Base-by-base conservation (phyloP, 2,113 vertebrate genomes). In the Cyphomyrus discorhynchus region DNA sequence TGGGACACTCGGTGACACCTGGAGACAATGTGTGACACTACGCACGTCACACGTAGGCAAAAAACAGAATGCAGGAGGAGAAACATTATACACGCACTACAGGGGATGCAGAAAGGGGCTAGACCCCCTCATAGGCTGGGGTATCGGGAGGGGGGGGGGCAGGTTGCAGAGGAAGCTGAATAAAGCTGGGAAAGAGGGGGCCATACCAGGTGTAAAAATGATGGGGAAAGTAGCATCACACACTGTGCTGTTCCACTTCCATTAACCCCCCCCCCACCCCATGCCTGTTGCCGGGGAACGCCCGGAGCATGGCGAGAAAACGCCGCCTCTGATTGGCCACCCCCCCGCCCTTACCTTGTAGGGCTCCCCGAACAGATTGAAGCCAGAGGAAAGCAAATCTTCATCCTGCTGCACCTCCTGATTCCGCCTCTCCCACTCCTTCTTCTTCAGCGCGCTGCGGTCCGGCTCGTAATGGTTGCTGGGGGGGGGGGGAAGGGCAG, bases 321-420 rank as follows among this genome's bases (percentile, higher is more conserved):
- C 52, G 83, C 21, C 19, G 66, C 42, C 87, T 86, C 50, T 83
- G 90, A 92, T 89, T 90, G 91, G 89, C 42, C 62, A 88, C 31
- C 88, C 77, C n/a, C 35, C 70, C 84, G 0, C 31, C 27, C 91
- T 94, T 96, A 99, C 98, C 97, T 99, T 99, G 93, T 99, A 99
- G 53, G 98, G 98, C 91, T 99, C 98, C 91, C 98, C 98, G 91
- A 99, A 99, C 93, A 99, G 97, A 95, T 99, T 99, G 96, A 99
- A 99, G 93, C 98, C 97, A 90, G 97, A 97, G 84, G 98, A 97
- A 95, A 99, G 99, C 89, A 99, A 96, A 94, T 99, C 98, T 46
- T 99, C 98, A 96, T 99, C 98, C 94, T 99, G 98, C 92, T 98
- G 98, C 90, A 99, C 98, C 95, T 99, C 98, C 95, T 99, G 98